Conservation (phyloP, 1,140 invertebrate species). For the Scaptomyza pallida region DNA sequence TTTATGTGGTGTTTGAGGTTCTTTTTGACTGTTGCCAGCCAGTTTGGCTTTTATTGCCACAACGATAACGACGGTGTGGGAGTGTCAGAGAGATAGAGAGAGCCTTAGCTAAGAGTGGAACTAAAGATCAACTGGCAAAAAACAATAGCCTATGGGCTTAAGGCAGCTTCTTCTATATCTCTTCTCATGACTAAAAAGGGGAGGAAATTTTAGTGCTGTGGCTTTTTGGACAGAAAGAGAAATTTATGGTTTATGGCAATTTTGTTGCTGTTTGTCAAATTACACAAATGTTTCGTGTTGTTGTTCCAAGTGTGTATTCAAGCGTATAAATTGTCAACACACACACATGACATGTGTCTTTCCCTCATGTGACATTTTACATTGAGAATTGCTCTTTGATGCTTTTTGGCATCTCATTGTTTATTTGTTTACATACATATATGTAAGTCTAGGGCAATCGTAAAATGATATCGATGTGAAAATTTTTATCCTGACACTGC, state of each 20-base stretch:
- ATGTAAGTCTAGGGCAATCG: slow-evolving; percentile 23
- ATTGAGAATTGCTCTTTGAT: slow-evolving; percentile 77
- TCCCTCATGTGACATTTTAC: slow-evolving; percentile 46
- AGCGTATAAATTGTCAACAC: slow-evolving; percentile 74
- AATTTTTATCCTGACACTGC: slow-evolving; percentile 56
- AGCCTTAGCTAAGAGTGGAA: slow-evolving; percentile 12
- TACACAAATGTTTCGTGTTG: slow-evolving; percentile 51
- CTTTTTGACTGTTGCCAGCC: slow-evolving; percentile 35
- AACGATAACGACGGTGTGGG: slow-evolving; percentile 59
- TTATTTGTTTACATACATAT: slow-evolving; percentile 61
- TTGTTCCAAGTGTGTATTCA: slow-evolving; percentile 36
- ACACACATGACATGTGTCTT: slow-evolving; percentile 40
- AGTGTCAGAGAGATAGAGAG: neutral
- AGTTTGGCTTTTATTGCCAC: slow-evolving; percentile 61
- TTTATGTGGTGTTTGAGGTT: slow-evolving; percentile 56
- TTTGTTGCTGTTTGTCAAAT: slow-evolving; percentile 76
- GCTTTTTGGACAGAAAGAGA: slow-evolving; percentile 42
- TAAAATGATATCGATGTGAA: slow-evolving; percentile 76
- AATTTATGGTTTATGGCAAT: slow-evolving; percentile 76
- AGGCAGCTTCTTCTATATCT: slow-evolving; percentile 12
- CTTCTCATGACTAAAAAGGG: too few relatives aligned
- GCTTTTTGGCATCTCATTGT: slow-evolving; percentile 45
- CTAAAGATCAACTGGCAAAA: slow-evolving; percentile 45
- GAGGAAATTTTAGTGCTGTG: slow-evolving; percentile 61
- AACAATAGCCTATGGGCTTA: slow-evolving; percentile 32